Percentiles rank a stretch among this genome's conserved stretches.
These are phyloP conservation scores for Sphenopsis melanotis DNA, from an alignment of 2,797 vertebrate species.

Conservation along the genomic window DNA sequence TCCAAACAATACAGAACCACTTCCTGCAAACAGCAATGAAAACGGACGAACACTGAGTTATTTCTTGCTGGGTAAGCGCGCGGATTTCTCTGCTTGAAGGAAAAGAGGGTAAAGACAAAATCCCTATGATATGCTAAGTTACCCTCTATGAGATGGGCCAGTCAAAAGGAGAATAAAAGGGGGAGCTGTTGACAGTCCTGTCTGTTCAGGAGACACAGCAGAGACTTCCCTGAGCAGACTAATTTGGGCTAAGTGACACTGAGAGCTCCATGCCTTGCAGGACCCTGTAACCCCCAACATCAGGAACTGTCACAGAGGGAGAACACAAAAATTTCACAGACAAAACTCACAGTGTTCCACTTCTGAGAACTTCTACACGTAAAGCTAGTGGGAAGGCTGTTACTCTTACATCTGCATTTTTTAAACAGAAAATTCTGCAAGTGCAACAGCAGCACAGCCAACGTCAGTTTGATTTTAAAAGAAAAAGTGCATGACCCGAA, in stretches of 20 bases:
- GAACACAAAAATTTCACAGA: background rate
- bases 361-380: background rate
- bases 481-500: constrained; percentile 5
- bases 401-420: background rate
- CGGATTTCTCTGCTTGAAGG: background rate
- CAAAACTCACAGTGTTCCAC: background rate
- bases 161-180: background rate
- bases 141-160: background rate
- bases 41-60: background rate
- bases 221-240: background rate
- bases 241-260: background rate
- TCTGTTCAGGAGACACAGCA: background rate
- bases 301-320: background rate
- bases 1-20: constrained; percentile 95
- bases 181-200: background rate
- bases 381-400: background rate
- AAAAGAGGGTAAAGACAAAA: background rate
- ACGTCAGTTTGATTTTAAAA: background rate
- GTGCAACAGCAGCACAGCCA: background rate
- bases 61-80: background rate
- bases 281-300: accelerated
- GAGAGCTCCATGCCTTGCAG: accelerated
- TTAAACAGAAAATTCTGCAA: background rate
- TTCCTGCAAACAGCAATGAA: constrained; percentile 68
- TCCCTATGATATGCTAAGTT: background rate